Evolutionary conservation across 2,888 invertebrate species (phyloP).

Genomic region (Pterostichus niger): DNA sequence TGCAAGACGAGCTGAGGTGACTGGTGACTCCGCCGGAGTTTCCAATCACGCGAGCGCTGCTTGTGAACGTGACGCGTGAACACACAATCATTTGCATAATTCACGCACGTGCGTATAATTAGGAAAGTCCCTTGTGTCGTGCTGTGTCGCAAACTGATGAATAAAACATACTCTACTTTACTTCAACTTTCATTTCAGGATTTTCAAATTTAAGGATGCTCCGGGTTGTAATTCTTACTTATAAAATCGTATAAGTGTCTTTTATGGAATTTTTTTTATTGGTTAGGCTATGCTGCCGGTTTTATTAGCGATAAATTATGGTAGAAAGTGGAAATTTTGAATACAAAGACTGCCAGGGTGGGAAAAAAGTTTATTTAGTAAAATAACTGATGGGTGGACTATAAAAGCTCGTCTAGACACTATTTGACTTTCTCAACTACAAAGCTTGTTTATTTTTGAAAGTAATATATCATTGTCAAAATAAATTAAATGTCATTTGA

Average conservation of each 20-base stretch:
- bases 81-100: slow-evolving; percentile 56
- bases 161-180: neutral
- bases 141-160: neutral
- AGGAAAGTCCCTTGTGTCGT: slow-evolving; percentile 30
- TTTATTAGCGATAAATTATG: slow-evolving; percentile 11
- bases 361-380: neutral
- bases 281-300: neutral
- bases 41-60: slow-evolving; percentile 25
- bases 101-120: slow-evolving; percentile 56
- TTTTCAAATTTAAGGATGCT: slow-evolving; percentile 1
- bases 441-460: neutral
- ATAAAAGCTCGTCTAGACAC: slow-evolving; percentile 1
- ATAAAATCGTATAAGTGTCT: slow-evolving; percentile 7
- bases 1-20: no score
- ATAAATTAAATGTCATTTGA: neutral
- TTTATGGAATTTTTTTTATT: slow-evolving; percentile 11
- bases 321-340: neutral
- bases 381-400: neutral
- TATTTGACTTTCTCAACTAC: neutral
- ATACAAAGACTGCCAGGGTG: neutral
- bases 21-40: neutral
- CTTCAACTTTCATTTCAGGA: neutral
- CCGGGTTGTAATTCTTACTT: slow-evolving; percentile 8
- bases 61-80: slow-evolving; percentile 36
- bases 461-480: neutral